Evolutionary conservation across 2,888 invertebrate species (phyloP), one percentile per base, ranked within the genome.

Genomic region (Eueremaeus valkanovi): DNA sequence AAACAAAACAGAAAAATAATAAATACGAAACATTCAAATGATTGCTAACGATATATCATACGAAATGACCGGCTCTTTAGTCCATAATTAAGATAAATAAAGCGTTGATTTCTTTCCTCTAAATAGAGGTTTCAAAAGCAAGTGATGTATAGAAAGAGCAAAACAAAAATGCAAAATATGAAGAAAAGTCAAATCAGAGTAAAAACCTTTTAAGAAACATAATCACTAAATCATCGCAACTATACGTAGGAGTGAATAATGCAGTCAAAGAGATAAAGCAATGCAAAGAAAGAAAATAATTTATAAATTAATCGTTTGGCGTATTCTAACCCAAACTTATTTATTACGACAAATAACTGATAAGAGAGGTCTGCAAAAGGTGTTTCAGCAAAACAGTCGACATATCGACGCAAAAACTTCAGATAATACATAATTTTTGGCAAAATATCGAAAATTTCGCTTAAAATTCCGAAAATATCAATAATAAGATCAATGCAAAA

Each of bases 191-290:
- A 42, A 42, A 42, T 16, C 9, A 42, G 16, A 42, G 18, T 55
- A 55, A 55, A 55, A 27, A 45, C 45, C 18, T 11, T 45, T 45
- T 45, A 11, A 16, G 16, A 55, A 55, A 55, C 55, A 55, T 55
- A 55, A 55, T 21, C 55, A 55, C 55, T 27, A 55, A 27, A 55
- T 55, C 29, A 55, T 55, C 24, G 55, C 6, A 55, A 55, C 16
- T 18, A 21, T 9, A 55, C 55, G 55, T 55, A 55, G 55, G 55
- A 55, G 55, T 55, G 24, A 55, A 55, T 55, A 55, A 55, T 55
- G 16, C 55, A 45, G 45, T 45, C 6, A 45, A 45, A 45, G 45
- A 45, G 18, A 3, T 16, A 16, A 45, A 3, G 3, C 9, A 45
- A 45, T 18, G 45, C 8, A 11, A 16, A 16, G 45, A 45, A 45